phyloP scores from a whole-genome alignment of 2,113 vertebrate species.

The Cacatua alba region DNA sequence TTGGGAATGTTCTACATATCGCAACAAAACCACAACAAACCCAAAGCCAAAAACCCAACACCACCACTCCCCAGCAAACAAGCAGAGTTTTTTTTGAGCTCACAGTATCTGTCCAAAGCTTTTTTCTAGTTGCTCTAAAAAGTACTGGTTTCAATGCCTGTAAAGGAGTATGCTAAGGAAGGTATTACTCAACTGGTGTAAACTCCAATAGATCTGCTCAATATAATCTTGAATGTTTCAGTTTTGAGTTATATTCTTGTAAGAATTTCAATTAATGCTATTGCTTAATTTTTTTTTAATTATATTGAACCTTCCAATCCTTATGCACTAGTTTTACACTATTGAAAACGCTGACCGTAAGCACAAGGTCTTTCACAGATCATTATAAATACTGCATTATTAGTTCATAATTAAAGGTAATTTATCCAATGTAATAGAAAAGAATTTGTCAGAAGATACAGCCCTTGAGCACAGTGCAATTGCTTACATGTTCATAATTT shows the following conservation, averaged over 20 bases:
- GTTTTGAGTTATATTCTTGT: background rate
- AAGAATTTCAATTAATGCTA: background rate
- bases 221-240: background rate
- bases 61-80: background rate
- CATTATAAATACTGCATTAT: background rate
- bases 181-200: background rate
- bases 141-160: background rate
- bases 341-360: background rate
- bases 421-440: background rate
- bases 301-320: background rate
- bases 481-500: background rate
- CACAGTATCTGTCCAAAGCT: background rate
- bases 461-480: background rate
- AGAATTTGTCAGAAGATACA: background rate
- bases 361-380: background rate
- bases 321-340: background rate
- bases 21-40: background rate
- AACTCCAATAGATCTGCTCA: background rate
- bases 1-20: background rate
- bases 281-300: background rate
- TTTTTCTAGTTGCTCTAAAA: background rate
- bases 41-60: background rate
- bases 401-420: background rate
- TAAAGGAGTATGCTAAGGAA: background rate
- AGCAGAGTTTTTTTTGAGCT: background rate